A percentile compares a stretch with the other conserved stretches of the same genome.
phyloP scores from a whole-genome alignment of 1,140 invertebrate genomes.

The Drosophila kikkawai region DNA sequence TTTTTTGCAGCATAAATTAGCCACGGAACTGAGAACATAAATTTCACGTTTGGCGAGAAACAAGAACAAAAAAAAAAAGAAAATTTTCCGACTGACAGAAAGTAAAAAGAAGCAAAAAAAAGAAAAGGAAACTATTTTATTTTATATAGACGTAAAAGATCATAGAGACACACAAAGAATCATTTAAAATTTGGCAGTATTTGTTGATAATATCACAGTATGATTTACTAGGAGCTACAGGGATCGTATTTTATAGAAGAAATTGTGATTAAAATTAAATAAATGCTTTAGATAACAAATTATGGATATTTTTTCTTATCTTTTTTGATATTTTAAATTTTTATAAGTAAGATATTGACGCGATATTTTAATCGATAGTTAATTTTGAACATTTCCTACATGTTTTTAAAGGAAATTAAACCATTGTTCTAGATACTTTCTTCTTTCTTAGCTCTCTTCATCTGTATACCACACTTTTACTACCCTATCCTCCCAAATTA shows the following conservation, averaged over 20 bases:
- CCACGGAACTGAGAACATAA: conserved; percentile 47
- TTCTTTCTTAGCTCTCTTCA: not conserved
- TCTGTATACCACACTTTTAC: not conserved
- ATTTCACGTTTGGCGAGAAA: conserved; percentile 52
- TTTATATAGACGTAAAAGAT: conserved; percentile 10
- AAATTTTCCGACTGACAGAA: conserved; percentile 35
- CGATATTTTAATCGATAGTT: too few species aligned
- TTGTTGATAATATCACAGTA: conserved; percentile 13
- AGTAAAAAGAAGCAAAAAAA: conserved; percentile 22
- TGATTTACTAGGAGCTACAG: conserved; percentile 33
- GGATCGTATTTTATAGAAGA: not conserved
- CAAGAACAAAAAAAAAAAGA: conserved; percentile 26
- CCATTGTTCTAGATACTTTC: not conserved
- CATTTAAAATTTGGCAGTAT: conserved; percentile 8
- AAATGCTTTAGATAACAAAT: not conserved
- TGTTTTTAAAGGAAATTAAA: not conserved
- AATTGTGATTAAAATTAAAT: rapidly evolving
- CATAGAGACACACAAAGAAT: conserved; percentile 24
- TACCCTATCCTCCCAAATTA: not conserved
- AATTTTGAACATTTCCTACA: too few species aligned
- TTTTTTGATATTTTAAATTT: too few species aligned
- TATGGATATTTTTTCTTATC: not conserved
- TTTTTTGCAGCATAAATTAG: conserved; percentile 50
- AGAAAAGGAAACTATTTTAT: conserved; percentile 24
- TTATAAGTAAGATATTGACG: too few species aligned